Evolutionary conservation across 2,113 vertebrate species (phyloP).

Genomic region (Scytalopus superciliaris): DNA sequence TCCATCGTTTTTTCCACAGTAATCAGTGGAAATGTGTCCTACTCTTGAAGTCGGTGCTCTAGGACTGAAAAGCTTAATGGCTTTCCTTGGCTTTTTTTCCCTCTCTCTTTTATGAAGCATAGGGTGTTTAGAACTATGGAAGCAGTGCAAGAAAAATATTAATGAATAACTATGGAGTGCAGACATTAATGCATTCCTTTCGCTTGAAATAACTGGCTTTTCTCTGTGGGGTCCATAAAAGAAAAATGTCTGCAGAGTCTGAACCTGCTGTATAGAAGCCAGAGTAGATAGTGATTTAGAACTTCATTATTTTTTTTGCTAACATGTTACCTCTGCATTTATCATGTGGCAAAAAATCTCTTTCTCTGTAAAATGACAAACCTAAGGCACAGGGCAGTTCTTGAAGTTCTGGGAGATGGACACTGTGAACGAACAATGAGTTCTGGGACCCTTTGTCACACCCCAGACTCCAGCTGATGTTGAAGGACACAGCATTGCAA

Average conservation of each 20-base stretch:
- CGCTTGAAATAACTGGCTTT: conserved; percentile 59
- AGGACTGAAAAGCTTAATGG: background rate
- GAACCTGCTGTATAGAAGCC: conserved; percentile 32
- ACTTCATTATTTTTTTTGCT: background rate
- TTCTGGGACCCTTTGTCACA: background rate
- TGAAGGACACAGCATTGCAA: background rate
- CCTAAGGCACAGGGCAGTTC: background rate
- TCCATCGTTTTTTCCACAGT: background rate
- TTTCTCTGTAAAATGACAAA: background rate
- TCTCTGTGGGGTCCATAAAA: conserved; percentile 20
- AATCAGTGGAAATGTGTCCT: background rate
- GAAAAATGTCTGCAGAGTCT: conserved; percentile 8
- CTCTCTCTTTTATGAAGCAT: background rate
- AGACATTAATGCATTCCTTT: conserved; percentile 58
- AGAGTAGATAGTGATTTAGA: conserved; percentile 11
- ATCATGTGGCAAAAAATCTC: background rate
- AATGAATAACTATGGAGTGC: conserved; percentile 49
- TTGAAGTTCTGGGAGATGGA: background rate
- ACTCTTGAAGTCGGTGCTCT: background rate
- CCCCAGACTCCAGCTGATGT: background rate
- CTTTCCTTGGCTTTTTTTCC: background rate
- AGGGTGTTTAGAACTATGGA: conserved; percentile 26
- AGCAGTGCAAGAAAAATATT: conserved; percentile 45
- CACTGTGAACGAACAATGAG: background rate
- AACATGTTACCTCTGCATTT: background rate